Evolutionary conservation across 2,797 vertebrate genomes (phyloP), one percentile per base, ranked within the genome.

Genomic region (Phrynocephalus forsythii): DNA sequence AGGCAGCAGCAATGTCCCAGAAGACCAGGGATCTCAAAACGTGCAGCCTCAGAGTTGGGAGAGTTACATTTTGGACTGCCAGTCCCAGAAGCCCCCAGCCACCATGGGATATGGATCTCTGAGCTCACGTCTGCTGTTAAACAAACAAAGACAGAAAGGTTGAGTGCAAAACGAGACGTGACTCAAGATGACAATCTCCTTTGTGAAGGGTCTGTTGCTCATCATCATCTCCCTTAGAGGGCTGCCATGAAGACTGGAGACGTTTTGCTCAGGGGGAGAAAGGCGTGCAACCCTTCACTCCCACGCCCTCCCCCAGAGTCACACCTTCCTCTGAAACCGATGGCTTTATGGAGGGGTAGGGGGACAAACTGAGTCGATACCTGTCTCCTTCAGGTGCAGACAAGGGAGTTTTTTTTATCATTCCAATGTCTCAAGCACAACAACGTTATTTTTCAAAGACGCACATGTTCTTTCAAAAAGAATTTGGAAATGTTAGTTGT

Each of bases 311-410:
- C 26, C 24, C 63, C 63, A 68, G 63, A 82, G 9, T 63, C 28
- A 48, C 52, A 30, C 7, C 6, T 8, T 3, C 22, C 44, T 20
- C 50, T 22, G 75, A n/a, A 84, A 33, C 13, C 33, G 38, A 20
- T 69, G n/a, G 8, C 52, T 56, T 56, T 56, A 13, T 56, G 52
- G 52, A 13, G 2, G 56, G 6, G 56, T n/a, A 63, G 78, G n/a
- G n/a, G 52, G 7, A 15, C 60, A 63, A 80, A 48, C 48, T 30
- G 50, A 52, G 0, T 56, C 24, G 38, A 63, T 26, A 69, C 30
- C 44, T 48, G 0, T 26, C 2, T 5, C 60, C 24, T 3, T 13
- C 3, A 16, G 8, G 6, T 3, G 1, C 18, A 16, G 16, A 1
- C 20, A 66, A 75, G 16, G 1, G 71, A 67, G n/a, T 16, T 48